phyloP scores from a whole-genome alignment of 2,797 vertebrate species.

The Gymnodraco acuticeps region DNA sequence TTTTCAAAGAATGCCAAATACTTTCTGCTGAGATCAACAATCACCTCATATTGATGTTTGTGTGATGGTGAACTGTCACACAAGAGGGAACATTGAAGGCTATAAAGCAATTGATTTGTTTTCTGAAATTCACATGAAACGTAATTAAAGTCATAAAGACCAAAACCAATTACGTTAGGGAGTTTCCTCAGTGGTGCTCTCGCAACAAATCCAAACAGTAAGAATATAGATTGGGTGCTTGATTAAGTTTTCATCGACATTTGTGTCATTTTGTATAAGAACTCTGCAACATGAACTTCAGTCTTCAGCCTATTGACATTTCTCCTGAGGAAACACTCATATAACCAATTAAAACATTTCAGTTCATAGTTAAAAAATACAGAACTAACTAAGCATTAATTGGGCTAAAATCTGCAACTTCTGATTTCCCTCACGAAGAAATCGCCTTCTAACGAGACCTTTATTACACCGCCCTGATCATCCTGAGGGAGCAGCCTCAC shows the following conservation, averaged over 20 bases:
- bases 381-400: not conserved
- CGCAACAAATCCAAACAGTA: constrained; percentile 25
- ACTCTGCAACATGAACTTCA: constrained; percentile 3
- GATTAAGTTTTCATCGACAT: constrained; percentile 28
- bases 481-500: constrained; percentile 38
- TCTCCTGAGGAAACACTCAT: constrained; percentile 4
- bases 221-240: not conserved
- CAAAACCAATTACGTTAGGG: constrained; percentile 24
- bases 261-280: constrained; percentile 9
- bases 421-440: not conserved
- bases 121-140: constrained; percentile 31
- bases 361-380: not conserved
- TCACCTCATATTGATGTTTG: constrained; percentile 18
- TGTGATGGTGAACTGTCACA: constrained; percentile 46
- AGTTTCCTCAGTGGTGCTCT: constrained; percentile 20
- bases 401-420: not conserved
- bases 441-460: constrained; percentile 13
- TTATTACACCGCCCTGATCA: not conserved
- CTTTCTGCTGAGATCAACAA: constrained; percentile 26
- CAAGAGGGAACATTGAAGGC: constrained; percentile 10
- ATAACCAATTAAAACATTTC: not conserved
- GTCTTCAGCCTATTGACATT: not conserved
- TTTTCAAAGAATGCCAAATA: constrained; percentile 45
- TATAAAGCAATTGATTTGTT: constrained; percentile 23
- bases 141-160: constrained; percentile 56